Percentiles rank a stretch among this genome's conserved stretches.
Conservation (phyloP, 2,797 vertebrate species). For the Enteromius afrohamiltoni region DNA sequence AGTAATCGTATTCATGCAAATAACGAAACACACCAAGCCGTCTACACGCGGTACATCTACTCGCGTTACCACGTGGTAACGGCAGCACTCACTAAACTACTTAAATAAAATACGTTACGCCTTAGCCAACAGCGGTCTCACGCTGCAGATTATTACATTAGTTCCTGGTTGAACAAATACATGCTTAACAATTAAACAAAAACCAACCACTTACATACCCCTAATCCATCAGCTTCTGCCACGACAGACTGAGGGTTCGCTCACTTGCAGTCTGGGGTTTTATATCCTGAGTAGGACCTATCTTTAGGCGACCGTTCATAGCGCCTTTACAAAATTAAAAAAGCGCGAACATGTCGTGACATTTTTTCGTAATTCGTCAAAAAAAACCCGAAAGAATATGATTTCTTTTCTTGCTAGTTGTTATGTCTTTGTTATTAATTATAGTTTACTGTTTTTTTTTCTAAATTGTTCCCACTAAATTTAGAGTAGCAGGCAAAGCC, state of each 20-base stretch:
- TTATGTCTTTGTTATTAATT: not conserved
- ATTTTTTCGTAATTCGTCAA: not conserved
- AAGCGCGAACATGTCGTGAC: too few species aligned
- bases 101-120: accelerated
- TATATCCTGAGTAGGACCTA: slow-evolving; percentile 31
- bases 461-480: not conserved
- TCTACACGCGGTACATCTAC: too few species aligned
- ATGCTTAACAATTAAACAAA: accelerated
- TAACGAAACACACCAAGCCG: too few species aligned
- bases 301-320: slow-evolving; percentile 18
- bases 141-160: not conserved
- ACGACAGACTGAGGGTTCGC: not conserved
- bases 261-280: accelerated
- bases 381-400: too few species aligned
- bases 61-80: not conserved
- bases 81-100: too few species aligned
- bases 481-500: not conserved
- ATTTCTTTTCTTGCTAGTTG: not conserved
- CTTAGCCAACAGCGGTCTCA: not conserved
- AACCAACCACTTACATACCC: not conserved
- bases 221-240: accelerated
- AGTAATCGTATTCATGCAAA: not conserved
- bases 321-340: slow-evolving; percentile 23
- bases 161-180: not conserved
- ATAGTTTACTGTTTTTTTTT: not conserved